Evolutionary conservation across 2,113 vertebrate genomes (phyloP).

Genomic region (Arenaria interpres): DNA sequence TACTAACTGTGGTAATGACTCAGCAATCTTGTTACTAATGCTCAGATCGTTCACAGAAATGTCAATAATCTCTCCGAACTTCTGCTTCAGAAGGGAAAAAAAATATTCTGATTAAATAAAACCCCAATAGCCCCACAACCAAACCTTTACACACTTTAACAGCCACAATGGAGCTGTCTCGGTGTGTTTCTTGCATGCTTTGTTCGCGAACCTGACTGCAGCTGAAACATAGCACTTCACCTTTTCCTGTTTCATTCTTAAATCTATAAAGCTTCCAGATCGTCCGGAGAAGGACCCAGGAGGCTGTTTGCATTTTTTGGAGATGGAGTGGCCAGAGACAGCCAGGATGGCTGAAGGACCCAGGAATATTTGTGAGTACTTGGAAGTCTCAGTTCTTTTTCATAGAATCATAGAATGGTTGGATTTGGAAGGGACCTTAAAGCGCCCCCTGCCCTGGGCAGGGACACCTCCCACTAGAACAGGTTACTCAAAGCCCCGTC

Average conservation of each 20-base stretch:
- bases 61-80: background rate
- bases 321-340: background rate
- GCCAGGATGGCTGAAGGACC: background rate
- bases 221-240: background rate
- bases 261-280: background rate
- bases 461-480: too few relatives aligned
- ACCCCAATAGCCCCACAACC: too few relatives aligned
- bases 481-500: too few relatives aligned
- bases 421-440: too few relatives aligned
- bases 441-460: too few relatives aligned
- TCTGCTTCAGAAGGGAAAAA: background rate
- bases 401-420: background rate
- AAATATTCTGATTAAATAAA: background rate
- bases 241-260: background rate
- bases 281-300: background rate
- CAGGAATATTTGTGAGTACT: background rate
- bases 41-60: background rate
- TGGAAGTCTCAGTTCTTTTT: background rate
- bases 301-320: background rate
- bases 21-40: background rate
- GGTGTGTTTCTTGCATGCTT: background rate
- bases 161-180: background rate
- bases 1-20: background rate
- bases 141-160: background rate
- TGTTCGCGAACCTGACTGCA: background rate